Conservation (phyloP, 2,797 vertebrate species). For the Morus bassanus region DNA sequence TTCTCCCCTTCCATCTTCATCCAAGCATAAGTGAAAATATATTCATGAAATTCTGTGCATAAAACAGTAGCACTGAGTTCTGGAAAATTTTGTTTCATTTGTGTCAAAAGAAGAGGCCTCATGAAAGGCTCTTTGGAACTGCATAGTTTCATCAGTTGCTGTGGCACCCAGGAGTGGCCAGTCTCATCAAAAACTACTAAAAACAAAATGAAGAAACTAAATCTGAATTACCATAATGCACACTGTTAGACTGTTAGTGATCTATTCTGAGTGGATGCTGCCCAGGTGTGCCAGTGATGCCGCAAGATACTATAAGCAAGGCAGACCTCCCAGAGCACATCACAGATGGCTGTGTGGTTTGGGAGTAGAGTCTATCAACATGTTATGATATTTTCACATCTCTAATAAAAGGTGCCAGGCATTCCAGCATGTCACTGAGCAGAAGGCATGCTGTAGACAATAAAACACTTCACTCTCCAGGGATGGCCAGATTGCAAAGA, state of each 20-base stretch:
- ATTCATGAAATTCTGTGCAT: neutral
- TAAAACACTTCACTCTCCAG: neutral
- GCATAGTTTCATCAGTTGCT: neutral
- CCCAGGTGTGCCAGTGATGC: neutral
- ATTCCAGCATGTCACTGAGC: neutral
- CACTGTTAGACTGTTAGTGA: neutral
- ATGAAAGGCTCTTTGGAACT: neutral
- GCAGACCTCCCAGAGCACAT: neutral
- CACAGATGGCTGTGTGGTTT: neutral
- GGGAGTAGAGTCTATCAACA: neutral
- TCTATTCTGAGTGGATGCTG: neutral
- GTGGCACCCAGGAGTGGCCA: neutral
- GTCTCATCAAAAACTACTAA: neutral
- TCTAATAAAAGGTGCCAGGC: neutral
- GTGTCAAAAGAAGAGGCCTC: neutral
- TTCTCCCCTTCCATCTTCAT: neutral
- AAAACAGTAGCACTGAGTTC: neutral
- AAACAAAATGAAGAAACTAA: neutral
- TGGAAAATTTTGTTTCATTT: neutral
- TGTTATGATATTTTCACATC: neutral
- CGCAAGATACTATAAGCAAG: neutral
- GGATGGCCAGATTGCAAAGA: neutral
- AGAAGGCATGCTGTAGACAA: neutral
- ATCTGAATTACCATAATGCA: neutral
- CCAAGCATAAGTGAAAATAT: neutral